Evolutionary conservation across 2,113 vertebrate genomes (phyloP).

Genomic region (Brachyistius frenatus): DNA sequence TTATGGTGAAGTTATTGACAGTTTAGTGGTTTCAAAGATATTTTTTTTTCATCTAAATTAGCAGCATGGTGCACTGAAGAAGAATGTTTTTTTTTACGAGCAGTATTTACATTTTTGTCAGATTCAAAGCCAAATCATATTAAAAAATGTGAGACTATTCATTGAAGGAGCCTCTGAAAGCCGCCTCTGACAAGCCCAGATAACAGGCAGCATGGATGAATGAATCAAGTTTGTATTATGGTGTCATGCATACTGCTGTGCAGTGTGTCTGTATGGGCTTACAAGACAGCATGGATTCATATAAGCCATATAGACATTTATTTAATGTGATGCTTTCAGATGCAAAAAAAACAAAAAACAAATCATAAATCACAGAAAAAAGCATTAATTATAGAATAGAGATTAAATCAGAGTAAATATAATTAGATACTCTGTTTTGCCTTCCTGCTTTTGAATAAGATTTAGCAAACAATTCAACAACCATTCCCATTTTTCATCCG

Average conservation of each 20-base stretch:
- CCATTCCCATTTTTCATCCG: too few species aligned
- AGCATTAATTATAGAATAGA: too few species aligned
- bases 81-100: neutral
- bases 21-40: too few species aligned
- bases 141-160: neutral
- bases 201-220: constrained; percentile 30
- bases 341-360: neutral
- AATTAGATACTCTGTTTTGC: too few species aligned
- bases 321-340: neutral
- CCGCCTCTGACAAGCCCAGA: constrained; percentile 35
- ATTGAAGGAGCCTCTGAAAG: constrained; percentile 8
- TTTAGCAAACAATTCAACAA: too few species aligned
- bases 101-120: constrained; percentile 19
- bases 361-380: neutral
- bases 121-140: neutral
- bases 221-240: constrained; percentile 25
- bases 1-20: neutral
- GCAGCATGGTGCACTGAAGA: neutral
- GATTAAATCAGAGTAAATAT: too few species aligned
- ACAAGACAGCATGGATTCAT: constrained; percentile 5
- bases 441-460: too few species aligned
- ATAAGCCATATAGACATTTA: neutral
- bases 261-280: neutral
- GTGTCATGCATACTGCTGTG: constrained; percentile 1
- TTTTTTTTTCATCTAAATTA: neutral